Base-by-base conservation (phyloP, 2,797 vertebrate species). In the Nyctalus aviator region DNA sequence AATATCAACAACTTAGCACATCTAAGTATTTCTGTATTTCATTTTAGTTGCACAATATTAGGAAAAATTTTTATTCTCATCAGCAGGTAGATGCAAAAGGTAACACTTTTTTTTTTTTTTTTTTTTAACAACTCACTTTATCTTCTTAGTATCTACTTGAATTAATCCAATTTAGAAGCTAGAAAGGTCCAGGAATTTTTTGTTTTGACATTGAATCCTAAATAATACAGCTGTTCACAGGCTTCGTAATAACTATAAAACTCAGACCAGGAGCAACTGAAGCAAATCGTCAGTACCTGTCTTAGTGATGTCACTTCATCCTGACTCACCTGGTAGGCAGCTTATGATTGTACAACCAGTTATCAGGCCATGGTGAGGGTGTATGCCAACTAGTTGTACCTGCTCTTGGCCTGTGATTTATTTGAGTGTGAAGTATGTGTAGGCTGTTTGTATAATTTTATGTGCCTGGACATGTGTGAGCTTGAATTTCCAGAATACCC, bases 321-420 rank as follows among this genome's bases (percentile, higher is more conserved):
- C 8, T 90, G 88, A 90, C 32, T 88, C 75, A 94, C 6, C 2
- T 15, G 25, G 84, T 57, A 84, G 68, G 46, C 73, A 55, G 5
- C 18, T 93, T 87, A 25, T 72, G 92, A 23, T 72, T 90, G 23
- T 76, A 30, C 81, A 72, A 0, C 48, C 71, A 55, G 75, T 35
- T 77, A 3, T 81, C 83, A 55, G 86, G 21, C 90, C 69, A 53
- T 72, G 35, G 57, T 37, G 75, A 95, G 69, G 23, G 44, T 62
- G 76, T 95, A 57, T n/a, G 48, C 93, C 92, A 88, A 93, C 96
- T 78, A 41, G 93, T 95, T 88, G 95, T 92, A 95, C 95, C 90
- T 75, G 93, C 93, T 96, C 20, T 62, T 72, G 77, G 64, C 84
- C 30, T 48, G 41, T 69, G 88, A 82, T 95, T 94, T 96, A 89